phyloP scores from a whole-genome alignment of 2,113 vertebrate species.

The Mola mola region DNA sequence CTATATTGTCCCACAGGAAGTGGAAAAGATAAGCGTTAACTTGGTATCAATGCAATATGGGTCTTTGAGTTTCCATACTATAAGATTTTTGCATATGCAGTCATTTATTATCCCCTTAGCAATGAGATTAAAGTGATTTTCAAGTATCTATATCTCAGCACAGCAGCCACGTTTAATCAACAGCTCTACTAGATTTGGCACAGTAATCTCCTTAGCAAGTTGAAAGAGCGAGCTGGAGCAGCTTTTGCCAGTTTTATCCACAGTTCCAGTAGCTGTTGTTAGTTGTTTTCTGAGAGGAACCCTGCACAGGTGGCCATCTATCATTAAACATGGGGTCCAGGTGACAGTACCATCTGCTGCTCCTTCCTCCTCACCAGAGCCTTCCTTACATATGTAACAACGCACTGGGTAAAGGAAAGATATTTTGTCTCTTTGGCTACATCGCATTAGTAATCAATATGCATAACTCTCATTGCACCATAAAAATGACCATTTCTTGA shows the following conservation, averaged over 20 bases:
- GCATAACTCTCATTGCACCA: too few relatives aligned
- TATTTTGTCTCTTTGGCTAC: too few relatives aligned
- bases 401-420: conserved; percentile 37
- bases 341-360: conserved; percentile 74
- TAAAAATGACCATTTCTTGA: too few relatives aligned
- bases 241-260: conserved; percentile 21
- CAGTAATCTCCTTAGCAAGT: conserved; percentile 42
- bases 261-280: conserved; percentile 18
- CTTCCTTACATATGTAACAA: conserved; percentile 53
- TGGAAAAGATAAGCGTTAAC: conserved; percentile 30
- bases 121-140: conserved; percentile 43
- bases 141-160: conserved; percentile 30
- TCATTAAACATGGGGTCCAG: conserved; percentile 55
- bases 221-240: conserved; percentile 20
- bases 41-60: not conserved
- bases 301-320: conserved; percentile 65
- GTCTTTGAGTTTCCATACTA: conserved; percentile 17
- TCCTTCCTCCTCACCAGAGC: conserved; percentile 25
- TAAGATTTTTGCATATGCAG: not conserved
- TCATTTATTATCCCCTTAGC: conserved; percentile 24
- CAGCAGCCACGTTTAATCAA: conserved; percentile 31
- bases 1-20: conserved; percentile 10
- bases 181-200: conserved; percentile 28
- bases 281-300: conserved; percentile 21
- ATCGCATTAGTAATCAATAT: too few relatives aligned